phyloP scores from a whole-genome alignment of 2,113 vertebrate genomes.

The Platycercus adscitus region DNA sequence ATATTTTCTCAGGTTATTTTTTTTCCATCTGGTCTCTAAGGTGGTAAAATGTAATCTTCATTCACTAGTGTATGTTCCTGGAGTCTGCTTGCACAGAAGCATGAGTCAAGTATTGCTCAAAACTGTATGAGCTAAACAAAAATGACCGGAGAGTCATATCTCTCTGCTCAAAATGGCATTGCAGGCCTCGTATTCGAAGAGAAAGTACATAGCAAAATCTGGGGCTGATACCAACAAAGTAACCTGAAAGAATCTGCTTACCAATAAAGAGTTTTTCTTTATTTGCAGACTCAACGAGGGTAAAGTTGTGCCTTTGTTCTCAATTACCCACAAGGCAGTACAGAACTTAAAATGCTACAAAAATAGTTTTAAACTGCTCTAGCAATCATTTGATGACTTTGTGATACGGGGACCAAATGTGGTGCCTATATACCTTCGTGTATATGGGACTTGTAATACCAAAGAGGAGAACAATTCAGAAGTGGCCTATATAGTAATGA shows the following conservation, averaged over 20 bases:
- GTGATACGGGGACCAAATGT: not conserved
- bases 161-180: not conserved
- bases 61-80: not conserved
- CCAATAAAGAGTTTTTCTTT: not conserved
- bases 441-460: not conserved
- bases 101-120: not conserved
- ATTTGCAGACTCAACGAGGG: not conserved
- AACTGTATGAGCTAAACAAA: not conserved
- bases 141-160: not conserved
- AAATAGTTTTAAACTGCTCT: not conserved
- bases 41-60: not conserved
- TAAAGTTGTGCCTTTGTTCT: not conserved
- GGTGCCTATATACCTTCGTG: accelerated
- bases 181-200: not conserved
- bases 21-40: not conserved
- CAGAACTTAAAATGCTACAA: not conserved
- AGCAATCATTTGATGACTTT: not conserved
- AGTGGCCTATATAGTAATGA: accelerated
- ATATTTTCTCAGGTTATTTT: not conserved
- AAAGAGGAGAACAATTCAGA: not conserved
- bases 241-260: not conserved
- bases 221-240: not conserved
- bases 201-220: not conserved
- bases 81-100: not conserved
- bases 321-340: not conserved